These are phyloP conservation scores for Tryphoninae sp. DNA, from an alignment of 2,888 invertebrate species.

Conservation along the genomic window DNA sequence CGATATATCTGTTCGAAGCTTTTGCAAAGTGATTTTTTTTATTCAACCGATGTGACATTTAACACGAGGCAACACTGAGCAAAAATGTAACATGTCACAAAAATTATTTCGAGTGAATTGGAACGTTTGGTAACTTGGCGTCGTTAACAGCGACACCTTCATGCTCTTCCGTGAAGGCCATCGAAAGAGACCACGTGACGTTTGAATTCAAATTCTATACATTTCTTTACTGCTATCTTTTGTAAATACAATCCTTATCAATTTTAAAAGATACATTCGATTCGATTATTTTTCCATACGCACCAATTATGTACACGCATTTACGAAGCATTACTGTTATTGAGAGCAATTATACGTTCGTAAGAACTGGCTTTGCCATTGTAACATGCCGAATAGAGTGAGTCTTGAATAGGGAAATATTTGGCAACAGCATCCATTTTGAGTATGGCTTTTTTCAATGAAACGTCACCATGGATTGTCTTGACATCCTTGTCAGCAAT, in stretches of 20 bases:
- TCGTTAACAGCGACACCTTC: not conserved
- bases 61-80: not conserved
- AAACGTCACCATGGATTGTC: slow-evolving; percentile 43
- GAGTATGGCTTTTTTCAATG: slow-evolving; percentile 46
- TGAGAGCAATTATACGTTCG: slow-evolving; percentile 55
- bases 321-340: slow-evolving; percentile 19
- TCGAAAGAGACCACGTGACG: not conserved
- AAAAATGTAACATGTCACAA: not conserved
- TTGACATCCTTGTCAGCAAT: slow-evolving; percentile 49
- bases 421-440: slow-evolving; percentile 38
- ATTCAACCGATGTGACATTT: not conserved
- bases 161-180: not conserved
- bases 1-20: not conserved
- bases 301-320: slow-evolving; percentile 33
- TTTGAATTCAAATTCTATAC: no score
- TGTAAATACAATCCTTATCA: not conserved
- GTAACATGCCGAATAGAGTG: slow-evolving; percentile 47
- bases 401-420: slow-evolving; percentile 53
- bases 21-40: not conserved
- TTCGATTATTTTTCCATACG: not conserved
- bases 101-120: not conserved
- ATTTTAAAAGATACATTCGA: not conserved
- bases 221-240: no score
- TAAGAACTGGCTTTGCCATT: slow-evolving; percentile 45
- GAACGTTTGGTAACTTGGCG: not conserved